phyloP scores from a whole-genome alignment of 2,797 vertebrate species.

The Trachops cirrhosus region DNA sequence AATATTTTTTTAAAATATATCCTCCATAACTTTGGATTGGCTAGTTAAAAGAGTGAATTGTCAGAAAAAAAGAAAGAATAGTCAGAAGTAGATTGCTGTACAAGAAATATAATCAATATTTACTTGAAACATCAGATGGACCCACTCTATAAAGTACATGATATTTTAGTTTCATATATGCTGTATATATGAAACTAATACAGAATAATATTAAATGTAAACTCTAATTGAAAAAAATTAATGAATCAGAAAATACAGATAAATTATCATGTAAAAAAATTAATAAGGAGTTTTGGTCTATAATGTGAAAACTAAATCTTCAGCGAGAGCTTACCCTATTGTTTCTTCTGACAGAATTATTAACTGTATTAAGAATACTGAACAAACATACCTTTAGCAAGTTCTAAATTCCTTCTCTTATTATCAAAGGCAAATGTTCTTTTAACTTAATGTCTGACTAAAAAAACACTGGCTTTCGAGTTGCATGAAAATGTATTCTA shows the following conservation, averaged over 20 bases:
- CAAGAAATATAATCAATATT: neutral
- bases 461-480: neutral
- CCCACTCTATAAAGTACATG: neutral
- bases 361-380: neutral
- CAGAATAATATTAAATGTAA: neutral
- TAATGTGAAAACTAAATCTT: conserved; percentile 29
- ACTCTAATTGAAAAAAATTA: neutral
- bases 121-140: neutral
- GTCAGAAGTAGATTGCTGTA: neutral
- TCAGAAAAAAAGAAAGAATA: no score
- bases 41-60: neutral
- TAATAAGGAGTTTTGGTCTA: neutral
- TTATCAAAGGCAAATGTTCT: neutral
- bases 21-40: conserved; percentile 17
- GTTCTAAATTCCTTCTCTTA: conserved; percentile 36
- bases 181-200: neutral
- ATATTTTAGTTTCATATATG: neutral
- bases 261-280: conserved; percentile 26
- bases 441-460: neutral
- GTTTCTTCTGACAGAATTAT: conserved; percentile 2
- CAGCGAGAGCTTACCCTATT: neutral
- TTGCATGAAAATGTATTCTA: neutral
- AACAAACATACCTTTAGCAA: neutral
- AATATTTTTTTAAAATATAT: conserved; percentile 36
- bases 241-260: neutral